Base-by-base conservation (phyloP, 2,113 vertebrate species). In the Emydocephalus ijimae region DNA sequence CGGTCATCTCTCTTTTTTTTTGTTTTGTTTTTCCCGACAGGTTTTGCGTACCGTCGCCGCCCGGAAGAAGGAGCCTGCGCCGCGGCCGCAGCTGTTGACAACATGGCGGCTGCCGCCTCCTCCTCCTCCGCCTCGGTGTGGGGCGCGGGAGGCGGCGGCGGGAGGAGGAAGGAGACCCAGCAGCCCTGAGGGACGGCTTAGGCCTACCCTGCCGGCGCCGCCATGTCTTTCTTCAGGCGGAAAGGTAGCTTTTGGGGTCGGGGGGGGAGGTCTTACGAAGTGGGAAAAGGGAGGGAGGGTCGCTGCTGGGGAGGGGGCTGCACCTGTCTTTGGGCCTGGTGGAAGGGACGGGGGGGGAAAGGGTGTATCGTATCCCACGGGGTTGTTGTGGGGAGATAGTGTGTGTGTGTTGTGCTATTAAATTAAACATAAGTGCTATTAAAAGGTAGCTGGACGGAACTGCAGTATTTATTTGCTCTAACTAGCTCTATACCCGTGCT, bases 221-320 rank as follows among this genome's bases (percentile, higher is more conserved):
- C 97, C 98, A 98, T 98, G 98, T 98, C 98, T 97, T 98, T 98
- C 97, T 98, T 98, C 96, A 98, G 97, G 97, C 97, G 98, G 97
- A 98, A 98, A 98, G 98, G 98, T 98, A 97, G 97, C 97, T 14
- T 9, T 74, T 74, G 34, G 15, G n/a, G n/a, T 34, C 26, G 1
- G 10, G 59, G 59, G 4, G 55, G 1, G 26, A 0, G 59, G 59
- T 2, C 61, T 64, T 14, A 45, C 24, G 26, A 89, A 89, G 93
- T 89, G 64, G 50, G 7, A 50, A 50, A 45, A 74, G 1, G 11
- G 81, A 18, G 92, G 10, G 2, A 1, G 1, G n/a, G 12, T 52
- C 50, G 50, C 20, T 1, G 56, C 24, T 39, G 39, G 26, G 43
- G 57, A 43, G 24, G 1, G 21, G 56, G 4, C 2, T 23, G 18